A percentile compares a stretch with the other conserved stretches of the same genome.
phyloP scores from a whole-genome alignment of 2,888 invertebrate species.

The Latheticus oryzae region DNA sequence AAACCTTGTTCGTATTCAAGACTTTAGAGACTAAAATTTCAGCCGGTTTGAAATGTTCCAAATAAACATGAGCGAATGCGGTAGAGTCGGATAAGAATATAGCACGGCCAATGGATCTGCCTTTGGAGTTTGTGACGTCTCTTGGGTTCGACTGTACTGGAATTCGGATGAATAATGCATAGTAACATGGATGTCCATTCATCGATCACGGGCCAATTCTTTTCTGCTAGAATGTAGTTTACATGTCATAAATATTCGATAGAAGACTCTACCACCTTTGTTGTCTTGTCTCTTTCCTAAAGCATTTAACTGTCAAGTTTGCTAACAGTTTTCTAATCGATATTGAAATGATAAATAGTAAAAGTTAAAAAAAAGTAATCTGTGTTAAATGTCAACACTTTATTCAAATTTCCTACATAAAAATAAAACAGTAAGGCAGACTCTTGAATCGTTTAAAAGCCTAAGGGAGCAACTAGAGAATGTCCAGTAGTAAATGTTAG shows the following conservation, averaged over 20 bases:
- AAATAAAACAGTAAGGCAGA: constrained; percentile 39
- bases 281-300: constrained; percentile 16
- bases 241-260: constrained; percentile 57
- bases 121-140: constrained; percentile 48
- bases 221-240: constrained; percentile 57
- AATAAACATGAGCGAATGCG: constrained; percentile 56
- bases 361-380: constrained; percentile 20
- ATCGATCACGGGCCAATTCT: constrained; percentile 61
- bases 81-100: constrained; percentile 55
- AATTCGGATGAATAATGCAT: constrained; percentile 59
- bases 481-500: constrained; percentile 44
- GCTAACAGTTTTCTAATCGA: no score
- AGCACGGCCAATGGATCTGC: constrained; percentile 50
- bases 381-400: constrained; percentile 37
- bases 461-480: constrained; percentile 40
- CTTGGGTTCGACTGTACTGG: constrained; percentile 42
- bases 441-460: constrained; percentile 33
- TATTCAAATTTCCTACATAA: constrained; percentile 34
- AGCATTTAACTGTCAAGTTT: constrained; percentile 19
- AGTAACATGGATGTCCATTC: constrained; percentile 56
- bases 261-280: constrained; percentile 35
- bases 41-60: constrained; percentile 52
- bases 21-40: constrained; percentile 52
- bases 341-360: constrained; percentile 11
- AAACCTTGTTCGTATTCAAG: constrained; percentile 54